Percentiles rank a stretch among this genome's conserved stretches.
Evolutionary conservation across 2,888 invertebrate species (phyloP).

Genomic region (Platypus cylindrus): DNA sequence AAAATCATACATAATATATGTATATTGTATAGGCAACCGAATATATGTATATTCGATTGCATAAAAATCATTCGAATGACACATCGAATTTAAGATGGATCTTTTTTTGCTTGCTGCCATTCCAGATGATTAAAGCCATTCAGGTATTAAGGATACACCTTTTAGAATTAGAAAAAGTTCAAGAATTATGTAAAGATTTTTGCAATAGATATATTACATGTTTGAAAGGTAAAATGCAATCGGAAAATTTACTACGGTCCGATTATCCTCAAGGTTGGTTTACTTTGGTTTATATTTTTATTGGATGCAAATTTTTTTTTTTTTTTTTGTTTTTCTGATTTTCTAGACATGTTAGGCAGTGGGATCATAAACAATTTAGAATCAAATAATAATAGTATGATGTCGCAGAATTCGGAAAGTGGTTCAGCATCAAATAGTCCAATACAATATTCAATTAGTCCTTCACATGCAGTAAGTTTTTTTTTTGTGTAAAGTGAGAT

Average conservation of each 20-base stretch:
- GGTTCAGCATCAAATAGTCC: constrained; percentile 39
- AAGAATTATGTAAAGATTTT: constrained; percentile 89
- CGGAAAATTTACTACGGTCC: constrained; percentile 69
- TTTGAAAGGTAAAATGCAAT: constrained; percentile 82
- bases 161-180: constrained; percentile 85
- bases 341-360: constrained; percentile 35
- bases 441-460: constrained; percentile 35
- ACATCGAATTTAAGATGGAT: too few species aligned
- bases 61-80: too few species aligned
- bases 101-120: too few species aligned
- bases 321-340: constrained; percentile 1
- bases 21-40: too few species aligned
- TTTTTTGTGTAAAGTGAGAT: too few species aligned
- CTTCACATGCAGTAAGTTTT: constrained; percentile 28
- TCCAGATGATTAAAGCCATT: constrained; percentile 73
- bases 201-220: constrained; percentile 87
- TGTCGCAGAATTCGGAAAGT: constrained; percentile 35
- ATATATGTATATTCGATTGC: too few species aligned
- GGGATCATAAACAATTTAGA: constrained; percentile 32
- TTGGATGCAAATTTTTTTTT: background rate
- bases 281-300: background rate
- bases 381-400: constrained; percentile 37
- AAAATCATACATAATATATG: too few species aligned
- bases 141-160: constrained; percentile 88
- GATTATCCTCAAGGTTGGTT: constrained; percentile 55